These are phyloP conservation scores for Thryonomys swinderianus DNA, from an alignment of 2,113 vertebrate species.

Conservation along the genomic window DNA sequence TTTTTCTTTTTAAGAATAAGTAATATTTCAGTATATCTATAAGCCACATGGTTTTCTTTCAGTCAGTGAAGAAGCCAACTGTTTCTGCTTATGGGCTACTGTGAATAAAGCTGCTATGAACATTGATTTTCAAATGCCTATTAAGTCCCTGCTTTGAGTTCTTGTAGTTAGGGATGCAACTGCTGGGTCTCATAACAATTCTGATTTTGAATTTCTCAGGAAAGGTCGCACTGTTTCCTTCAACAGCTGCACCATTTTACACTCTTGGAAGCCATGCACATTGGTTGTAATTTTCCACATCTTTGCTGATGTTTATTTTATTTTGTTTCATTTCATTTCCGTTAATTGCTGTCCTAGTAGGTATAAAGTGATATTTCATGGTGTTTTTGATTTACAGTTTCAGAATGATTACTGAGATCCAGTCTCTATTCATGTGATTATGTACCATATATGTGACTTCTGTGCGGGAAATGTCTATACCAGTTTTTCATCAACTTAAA, in stretches of 20 bases:
- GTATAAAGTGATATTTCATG: not conserved
- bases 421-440: not conserved
- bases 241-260: not conserved
- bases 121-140: not conserved
- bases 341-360: not conserved
- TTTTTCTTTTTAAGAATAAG: constrained; percentile 8
- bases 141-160: not conserved
- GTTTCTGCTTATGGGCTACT: not conserved
- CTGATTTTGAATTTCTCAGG: not conserved
- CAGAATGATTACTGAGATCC: not conserved
- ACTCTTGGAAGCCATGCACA: not conserved
- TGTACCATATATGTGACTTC: not conserved
- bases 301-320: not conserved
- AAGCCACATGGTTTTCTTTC: not conserved
- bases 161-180: not conserved
- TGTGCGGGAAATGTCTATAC: not conserved
- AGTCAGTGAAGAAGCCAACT: not conserved
- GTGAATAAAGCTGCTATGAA: not conserved
- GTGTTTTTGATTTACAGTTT: constrained; percentile 42
- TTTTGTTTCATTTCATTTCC: not conserved
- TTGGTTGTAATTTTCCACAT: not conserved
- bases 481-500: not conserved
- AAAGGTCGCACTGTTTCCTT: not conserved
- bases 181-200: not conserved
- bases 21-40: not conserved